Base-by-base conservation (phyloP, 1,140 invertebrate species). In the Druon quercuslanigerum region DNA sequence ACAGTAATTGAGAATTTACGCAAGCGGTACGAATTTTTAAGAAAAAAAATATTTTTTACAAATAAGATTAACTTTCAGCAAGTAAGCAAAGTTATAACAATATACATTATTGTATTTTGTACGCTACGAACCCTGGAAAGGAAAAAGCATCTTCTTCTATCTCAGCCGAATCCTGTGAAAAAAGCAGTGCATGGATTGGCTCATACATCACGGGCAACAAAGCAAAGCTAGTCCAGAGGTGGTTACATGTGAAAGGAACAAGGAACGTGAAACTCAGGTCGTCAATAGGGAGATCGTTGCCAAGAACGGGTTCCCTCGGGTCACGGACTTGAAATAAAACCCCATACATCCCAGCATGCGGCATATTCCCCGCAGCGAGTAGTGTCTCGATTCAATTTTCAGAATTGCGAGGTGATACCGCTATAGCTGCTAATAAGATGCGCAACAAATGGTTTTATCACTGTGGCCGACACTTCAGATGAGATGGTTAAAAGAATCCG, bases 321-420 rank as follows among this genome's bases (percentile, higher is more conserved):
- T 66, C 60, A 66, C 14, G 60, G 60, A 66, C 13, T 46, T 66
- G 60, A 40, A 66, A 66, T 66, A 66, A 66, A 66, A 66, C 33
- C 33, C 60, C 60, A 66, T 66, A 66, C 46, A 66, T 66, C 60
- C 14, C 33, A 66, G 60, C 60, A 46, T 66, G 33, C 25, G 33
- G 60, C 60, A 66, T 66, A 66, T 66, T 66, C 60, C 60, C 60
- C 60, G 60, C 60, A 66, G 60, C n/a, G 60, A 66, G 60, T 40
- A 16, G 60, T 66, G 60, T 66, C 60, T 66, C 25, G 33, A 66
- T 66, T 60, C 20, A 14, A 60, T 33, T 46, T 40, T 46, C 25
- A 40, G 14, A 12, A 40, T 40, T 6, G 6, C 14, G 40, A 66
- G 33, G 33, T 40, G 60, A 16, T 66, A 66, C 13, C 33, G 60